Evolutionary conservation across 2,888 invertebrate genomes (phyloP).

Genomic region (Phalangium opilio): DNA sequence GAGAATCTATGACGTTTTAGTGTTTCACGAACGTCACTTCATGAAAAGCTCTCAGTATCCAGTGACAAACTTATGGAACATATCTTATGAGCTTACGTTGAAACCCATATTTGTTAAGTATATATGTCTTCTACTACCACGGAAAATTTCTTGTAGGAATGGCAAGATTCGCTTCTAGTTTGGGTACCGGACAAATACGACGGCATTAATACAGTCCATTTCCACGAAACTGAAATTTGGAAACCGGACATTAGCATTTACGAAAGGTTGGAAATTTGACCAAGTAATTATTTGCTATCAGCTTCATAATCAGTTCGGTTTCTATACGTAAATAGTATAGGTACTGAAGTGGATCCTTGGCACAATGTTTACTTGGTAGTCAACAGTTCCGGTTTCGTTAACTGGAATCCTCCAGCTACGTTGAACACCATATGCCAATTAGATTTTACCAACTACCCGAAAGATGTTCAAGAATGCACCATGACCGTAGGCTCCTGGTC

Average conservation of each 20-base stretch:
- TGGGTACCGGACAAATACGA: background rate
- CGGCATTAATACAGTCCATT: background rate
- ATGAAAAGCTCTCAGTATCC: too few relatives aligned
- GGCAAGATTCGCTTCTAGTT: background rate
- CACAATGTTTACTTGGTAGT: background rate
- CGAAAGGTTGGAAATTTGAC: background rate
- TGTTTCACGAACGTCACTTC: too few relatives aligned
- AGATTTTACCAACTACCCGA: constrained; percentile 33
- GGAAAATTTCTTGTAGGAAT: too few relatives aligned
- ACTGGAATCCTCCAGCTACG: background rate
- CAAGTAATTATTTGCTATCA: too few relatives aligned
- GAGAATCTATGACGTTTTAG: too few relatives aligned
- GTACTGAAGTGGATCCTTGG: background rate
- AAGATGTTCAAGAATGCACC: constrained; percentile 48
- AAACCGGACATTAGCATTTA: background rate
- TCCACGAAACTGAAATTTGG: background rate
- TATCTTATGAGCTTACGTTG: too few relatives aligned
- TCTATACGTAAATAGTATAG: background rate
- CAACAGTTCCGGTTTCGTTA: background rate
- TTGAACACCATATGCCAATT: background rate
- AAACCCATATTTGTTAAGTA: too few relatives aligned
- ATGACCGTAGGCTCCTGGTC: constrained; percentile 50
- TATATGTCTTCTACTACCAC: too few relatives aligned
- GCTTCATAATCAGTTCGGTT: too few relatives aligned
- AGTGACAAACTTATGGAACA: too few relatives aligned